Evolutionary conservation across 2,113 vertebrate species (phyloP).

Genomic region (Excalfactoria chinensis): DNA sequence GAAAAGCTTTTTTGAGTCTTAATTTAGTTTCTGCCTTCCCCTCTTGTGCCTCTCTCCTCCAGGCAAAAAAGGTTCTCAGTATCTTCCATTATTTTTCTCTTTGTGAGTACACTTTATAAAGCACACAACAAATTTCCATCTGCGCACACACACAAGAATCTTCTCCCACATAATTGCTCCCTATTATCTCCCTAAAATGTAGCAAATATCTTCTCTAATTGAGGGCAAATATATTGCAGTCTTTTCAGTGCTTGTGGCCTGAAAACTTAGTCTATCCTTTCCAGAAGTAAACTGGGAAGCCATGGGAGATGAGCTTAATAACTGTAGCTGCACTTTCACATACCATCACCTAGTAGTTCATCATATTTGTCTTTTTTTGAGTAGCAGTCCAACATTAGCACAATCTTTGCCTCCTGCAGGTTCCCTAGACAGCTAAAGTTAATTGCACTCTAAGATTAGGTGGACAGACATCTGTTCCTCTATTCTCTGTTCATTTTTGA

Average conservation of each 20-base stretch:
- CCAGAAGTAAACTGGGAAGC: neutral
- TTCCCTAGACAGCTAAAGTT: neutral
- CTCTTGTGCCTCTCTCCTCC: neutral
- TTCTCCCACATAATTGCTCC: neutral
- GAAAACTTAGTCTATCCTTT: neutral
- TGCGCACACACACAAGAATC: neutral
- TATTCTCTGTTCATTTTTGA: too few species aligned
- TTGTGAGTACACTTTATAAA: neutral
- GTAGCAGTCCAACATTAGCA: neutral
- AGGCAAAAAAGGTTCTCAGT: slow-evolving; percentile 9
- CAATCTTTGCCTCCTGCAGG: neutral
- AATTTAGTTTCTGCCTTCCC: slow-evolving; percentile 19
- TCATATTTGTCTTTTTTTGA: neutral
- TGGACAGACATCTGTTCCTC: neutral
- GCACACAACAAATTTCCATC: neutral
- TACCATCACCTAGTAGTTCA: neutral
- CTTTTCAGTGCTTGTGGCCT: neutral
- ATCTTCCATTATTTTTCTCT: neutral
- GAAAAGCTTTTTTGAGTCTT: slow-evolving; percentile 47
- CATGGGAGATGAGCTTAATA: neutral
- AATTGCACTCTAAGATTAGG: slow-evolving; percentile 7
- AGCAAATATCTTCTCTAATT: neutral
- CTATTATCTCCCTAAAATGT: neutral
- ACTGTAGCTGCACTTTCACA: neutral
- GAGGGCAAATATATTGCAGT: neutral